Percentiles rank a stretch among this genome's conserved stretches.
Conservation (phyloP, 2,113 vertebrate species). For the Calidris pygmaea region DNA sequence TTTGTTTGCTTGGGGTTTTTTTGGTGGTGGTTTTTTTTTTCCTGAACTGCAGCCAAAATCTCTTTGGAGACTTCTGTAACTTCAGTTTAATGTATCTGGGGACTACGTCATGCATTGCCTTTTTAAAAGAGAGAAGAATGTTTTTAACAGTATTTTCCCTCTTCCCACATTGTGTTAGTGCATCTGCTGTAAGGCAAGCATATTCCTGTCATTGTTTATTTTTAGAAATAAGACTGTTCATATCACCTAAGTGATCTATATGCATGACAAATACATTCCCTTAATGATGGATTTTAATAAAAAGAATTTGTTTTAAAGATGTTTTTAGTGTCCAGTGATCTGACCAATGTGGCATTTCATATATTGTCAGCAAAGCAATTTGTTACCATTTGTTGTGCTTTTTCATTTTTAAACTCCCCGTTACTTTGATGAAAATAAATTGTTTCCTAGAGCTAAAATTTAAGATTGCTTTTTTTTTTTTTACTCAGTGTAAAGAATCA, state of each 20-base stretch:
- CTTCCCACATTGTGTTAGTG: not conserved
- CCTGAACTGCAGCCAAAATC: not conserved
- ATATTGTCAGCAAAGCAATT: not conserved
- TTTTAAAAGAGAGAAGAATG: not conserved
- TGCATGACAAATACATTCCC: not conserved
- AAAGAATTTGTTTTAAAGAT: not conserved
- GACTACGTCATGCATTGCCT: not conserved
- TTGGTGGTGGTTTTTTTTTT: not conserved
- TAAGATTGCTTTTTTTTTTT: not conserved
- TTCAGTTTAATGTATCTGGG: not conserved
- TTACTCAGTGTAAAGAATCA: not conserved
- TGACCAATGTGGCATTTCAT: not conserved
- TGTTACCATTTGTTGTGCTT: not conserved
- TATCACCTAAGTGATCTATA: not conserved
- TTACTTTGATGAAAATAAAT: not conserved
- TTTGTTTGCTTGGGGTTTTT: too few species aligned
- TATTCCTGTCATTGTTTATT: slow-evolving; percentile 2
- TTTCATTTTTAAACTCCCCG: not conserved
- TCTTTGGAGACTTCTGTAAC: not conserved
- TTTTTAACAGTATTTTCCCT: not conserved
- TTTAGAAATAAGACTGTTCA: slow-evolving; percentile 25
- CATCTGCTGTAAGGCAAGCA: not conserved
- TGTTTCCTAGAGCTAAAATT: not conserved
- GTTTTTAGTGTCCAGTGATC: not conserved
- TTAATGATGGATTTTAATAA: not conserved